A percentile compares a stretch with the other conserved stretches of the same genome.
Evolutionary conservation across 2,797 vertebrate species (phyloP).

Genomic region (Enteromius fasciolatus): DNA sequence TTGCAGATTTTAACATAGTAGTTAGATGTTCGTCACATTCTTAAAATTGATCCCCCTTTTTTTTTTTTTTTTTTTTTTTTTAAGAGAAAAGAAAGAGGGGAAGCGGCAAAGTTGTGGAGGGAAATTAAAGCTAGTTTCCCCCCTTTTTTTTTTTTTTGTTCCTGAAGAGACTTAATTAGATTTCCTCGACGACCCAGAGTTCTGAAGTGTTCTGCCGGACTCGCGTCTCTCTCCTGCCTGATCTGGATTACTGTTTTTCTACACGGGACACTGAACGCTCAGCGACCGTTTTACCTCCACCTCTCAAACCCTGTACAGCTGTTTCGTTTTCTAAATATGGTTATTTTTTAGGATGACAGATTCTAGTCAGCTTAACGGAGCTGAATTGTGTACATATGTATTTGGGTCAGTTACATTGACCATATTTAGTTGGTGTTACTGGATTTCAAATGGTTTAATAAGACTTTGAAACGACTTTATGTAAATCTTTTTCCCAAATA

Average conservation of each 20-base stretch:
- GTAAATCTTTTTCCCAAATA: constrained; percentile 78
- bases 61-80: not conserved
- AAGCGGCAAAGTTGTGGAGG: constrained; percentile 41
- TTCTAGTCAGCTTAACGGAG: constrained; percentile 80
- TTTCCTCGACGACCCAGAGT: constrained; percentile 37
- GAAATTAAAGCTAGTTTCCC: constrained; percentile 43
- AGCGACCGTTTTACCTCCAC: constrained; percentile 67
- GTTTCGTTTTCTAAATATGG: constrained; percentile 75
- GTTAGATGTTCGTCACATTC: constrained; percentile 66
- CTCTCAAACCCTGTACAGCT: constrained; percentile 76
- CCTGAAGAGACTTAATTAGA: constrained; percentile 60
- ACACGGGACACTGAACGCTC: constrained; percentile 67
- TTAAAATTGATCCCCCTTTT: constrained; percentile 34
- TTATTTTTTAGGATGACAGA: constrained; percentile 82
- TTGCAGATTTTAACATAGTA: constrained; percentile 62
- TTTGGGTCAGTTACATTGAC: constrained; percentile 92
- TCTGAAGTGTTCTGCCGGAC: constrained; percentile 25
- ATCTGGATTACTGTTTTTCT: constrained; percentile 69
- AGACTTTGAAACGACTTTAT: constrained; percentile 75
- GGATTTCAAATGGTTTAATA: constrained; percentile 83
- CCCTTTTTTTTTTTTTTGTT: constrained; percentile 42
- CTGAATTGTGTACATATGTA: constrained; percentile 89
- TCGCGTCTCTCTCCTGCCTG: constrained; percentile 54
- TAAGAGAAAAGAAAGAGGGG: constrained; percentile 10
- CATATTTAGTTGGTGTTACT: constrained; percentile 84